Base-by-base conservation (phyloP, 2,797 vertebrate species). In the Coccyzus lansbergi region DNA sequence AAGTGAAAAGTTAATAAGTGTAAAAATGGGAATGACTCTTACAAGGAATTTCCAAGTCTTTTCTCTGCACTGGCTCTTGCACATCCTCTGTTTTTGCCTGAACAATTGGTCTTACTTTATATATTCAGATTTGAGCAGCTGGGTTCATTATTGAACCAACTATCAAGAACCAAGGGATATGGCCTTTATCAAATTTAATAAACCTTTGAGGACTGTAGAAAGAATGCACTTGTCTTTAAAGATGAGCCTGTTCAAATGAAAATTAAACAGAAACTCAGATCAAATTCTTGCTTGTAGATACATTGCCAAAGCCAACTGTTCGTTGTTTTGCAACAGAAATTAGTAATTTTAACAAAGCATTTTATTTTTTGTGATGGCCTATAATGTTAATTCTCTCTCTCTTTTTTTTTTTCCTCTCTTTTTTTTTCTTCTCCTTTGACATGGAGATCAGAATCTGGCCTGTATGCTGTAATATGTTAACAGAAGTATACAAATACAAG, bases 131-230 rank as follows among this genome's bases (percentile, higher is more conserved):
- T 82, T 76, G 74, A 90, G 83, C 85, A 82, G 83, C 72, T 88
- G 82, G 79, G 91, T 88, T 93, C 48, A 28, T 93, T 92, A 91
- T 38, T 88, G 89, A 90, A 84, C 69, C 76, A 92, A 76, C 79
- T 82, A 94, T 83, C 65, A 91, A 75, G 68, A 94, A 72, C 33
- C 48, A 82, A 75, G 76, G 72, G 82, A 94, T 93, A 91, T 17
- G 48, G 91, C 77, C 89, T 90, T 91, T 77, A 93, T 95, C 92
- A 95, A 94, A 95, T 93, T 62, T 84, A 91, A 92, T 95, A 94
- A 95, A 79, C 33, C 40, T 93, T 92, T 91, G 77, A 95, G 76
- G 48, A 64, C 46, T 84, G 52, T 52, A 90, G 72, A 84, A 95
- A 91, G 80, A 94, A 94, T 91, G 75, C 59, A 79, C 52, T 93